Evolutionary conservation across 2,888 invertebrate genomes (phyloP).

Genomic region (Papilio gigon): DNA sequence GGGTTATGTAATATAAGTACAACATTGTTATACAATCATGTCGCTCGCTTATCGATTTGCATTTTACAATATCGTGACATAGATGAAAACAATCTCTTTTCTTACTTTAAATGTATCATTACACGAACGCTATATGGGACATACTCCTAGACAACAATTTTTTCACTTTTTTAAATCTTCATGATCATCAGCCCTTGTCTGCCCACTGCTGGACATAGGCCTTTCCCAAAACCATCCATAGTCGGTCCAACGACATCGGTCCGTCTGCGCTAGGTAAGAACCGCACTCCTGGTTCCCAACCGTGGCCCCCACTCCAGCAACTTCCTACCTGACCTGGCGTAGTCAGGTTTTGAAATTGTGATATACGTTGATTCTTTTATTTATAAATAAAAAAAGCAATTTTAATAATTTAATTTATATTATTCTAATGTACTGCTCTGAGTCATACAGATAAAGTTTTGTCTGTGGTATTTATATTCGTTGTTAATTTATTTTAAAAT

Average conservation of each 20-base stretch:
- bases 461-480: constrained; percentile 5
- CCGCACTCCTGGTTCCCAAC: too few relatives aligned
- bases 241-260: too few relatives aligned
- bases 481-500: constrained; percentile 15
- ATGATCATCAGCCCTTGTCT: too few relatives aligned
- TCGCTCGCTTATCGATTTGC: not conserved
- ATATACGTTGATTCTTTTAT: not conserved
- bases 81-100: not conserved
- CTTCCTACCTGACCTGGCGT: too few relatives aligned
- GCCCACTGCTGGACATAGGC: too few relatives aligned
- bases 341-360: not conserved
- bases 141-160: not conserved
- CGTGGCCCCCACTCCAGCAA: too few relatives aligned
- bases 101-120: not conserved
- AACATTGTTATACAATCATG: constrained; percentile 10
- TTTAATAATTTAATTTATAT: constrained; percentile 7
- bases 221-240: too few relatives aligned
- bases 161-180: not conserved
- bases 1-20: not conserved
- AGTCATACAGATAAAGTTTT: constrained; percentile 15
- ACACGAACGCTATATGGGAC: too few relatives aligned
- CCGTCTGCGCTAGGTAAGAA: too few relatives aligned
- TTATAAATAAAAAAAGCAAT: not conserved
- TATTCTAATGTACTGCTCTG: not conserved
- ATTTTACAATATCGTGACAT: constrained; percentile 8